Evolutionary conservation across 2,113 vertebrate species (phyloP), one percentile per base, ranked within the genome.

Genomic region (Spea bombifrons): DNA sequence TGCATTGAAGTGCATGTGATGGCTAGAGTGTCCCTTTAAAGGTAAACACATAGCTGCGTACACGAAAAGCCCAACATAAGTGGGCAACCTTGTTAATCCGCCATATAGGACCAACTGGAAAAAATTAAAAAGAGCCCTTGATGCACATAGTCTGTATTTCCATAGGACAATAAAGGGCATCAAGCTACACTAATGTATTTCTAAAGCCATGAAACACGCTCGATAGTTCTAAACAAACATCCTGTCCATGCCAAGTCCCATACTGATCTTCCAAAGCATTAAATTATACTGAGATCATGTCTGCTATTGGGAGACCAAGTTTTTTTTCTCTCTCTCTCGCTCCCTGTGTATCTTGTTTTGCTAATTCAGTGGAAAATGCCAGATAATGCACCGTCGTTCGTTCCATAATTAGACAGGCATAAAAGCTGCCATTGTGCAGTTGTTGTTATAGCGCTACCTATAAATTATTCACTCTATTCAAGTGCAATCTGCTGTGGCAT

Each of bases 381-480:
- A 86, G 84, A 87, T 81, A 85, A 82, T 15, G 49, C 83, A 80
- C 77, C 81, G 83, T 85, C 76, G 64, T 67, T 74, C 46, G n/a
- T 67, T 87, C 85, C 77, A 6, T 85, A 84, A 87, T 84, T 76
- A 87, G 82, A 79, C 82, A 78, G 84, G 78, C 83, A 70, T 80
- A n/a, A 4, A 83, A 85, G 82, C 82, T 83, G 85, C 84, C 72
- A 68, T 81, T 75, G 80, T 83, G 64, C 66, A 83, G 63, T 83
- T 67, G 45, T 17, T 49, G 53, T 76, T 85, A 86, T 88, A 84
- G 80, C 67, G 76, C 82, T 83, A 83, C 81, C 81, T 76, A 86
- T 91, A 83, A 90, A 91, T 92, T 88, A 88, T 92, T 90, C 89
- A 89, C 71, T 59, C 71, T 81, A 55, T 78, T 70, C 17, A 86